Base-by-base conservation (phyloP, 2,113 vertebrate species). In the Phrynosoma blainvillii region DNA sequence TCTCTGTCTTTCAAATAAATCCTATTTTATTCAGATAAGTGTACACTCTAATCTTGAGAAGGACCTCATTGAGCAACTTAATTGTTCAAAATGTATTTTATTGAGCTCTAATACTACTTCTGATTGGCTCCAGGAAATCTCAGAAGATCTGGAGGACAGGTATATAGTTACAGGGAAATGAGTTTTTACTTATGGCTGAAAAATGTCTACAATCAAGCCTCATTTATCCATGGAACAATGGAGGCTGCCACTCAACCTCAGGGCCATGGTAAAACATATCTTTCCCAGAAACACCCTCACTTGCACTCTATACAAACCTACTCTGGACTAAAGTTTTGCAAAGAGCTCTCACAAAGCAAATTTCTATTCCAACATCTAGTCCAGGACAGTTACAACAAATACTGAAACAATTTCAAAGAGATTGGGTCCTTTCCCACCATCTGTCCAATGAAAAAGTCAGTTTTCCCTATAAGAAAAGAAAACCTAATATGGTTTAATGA, bases 401-500 rank as follows among this genome's bases (percentile, higher is more conserved):
- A 59, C n/a, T 88, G 30, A 88, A 87, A 83, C 30, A 82, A 79
- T 88, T 90, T 89, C 0, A 3, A 42, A 70, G 56, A 54, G 10
- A 88, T 92, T 13, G 84, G 40, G 82, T 0, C 30, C 18, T 84
- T 92, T 81, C 84, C 23, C 82, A 62, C 70, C 54, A 76, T 59
- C 56, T 85, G n/a, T 79, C 52, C 56, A n/a, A 89, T 47, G 85
- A 74, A 87, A 92, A 83, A 9, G 16, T n/a, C 59, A 21, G 27
- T 89, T 89, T 92, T 76, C 65, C 36, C 9, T 68, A 25, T 62
- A 78, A 65, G 0, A 1, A 30, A 52, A 71, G 23, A 88, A 87
- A 81, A 47, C 82, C 4, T 32, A 90, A 27, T 87, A 88, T 91
- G 90, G 90, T 81, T 32, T 92, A 87, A 91, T 70, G 73, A 52